Percentiles rank a stretch among this genome's conserved stretches.
These are phyloP conservation scores for Solenodon paradoxus DNA, from an alignment of 2,113 vertebrate genomes.

Conservation along the genomic window DNA sequence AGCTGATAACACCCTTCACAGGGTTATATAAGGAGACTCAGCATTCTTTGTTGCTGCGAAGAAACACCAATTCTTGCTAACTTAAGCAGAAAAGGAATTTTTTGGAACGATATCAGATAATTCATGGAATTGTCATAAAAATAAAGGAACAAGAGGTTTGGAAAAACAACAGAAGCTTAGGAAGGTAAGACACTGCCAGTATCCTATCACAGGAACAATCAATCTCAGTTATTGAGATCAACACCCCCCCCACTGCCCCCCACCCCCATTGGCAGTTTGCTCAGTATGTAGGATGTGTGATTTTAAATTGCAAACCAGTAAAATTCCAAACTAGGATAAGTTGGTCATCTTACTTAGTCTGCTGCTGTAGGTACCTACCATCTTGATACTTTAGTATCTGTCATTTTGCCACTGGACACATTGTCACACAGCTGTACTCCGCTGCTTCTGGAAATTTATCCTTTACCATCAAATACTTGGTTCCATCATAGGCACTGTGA, in stretches of 20 bases:
- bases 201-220: neutral
- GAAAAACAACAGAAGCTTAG: neutral
- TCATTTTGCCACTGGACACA: neutral
- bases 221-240: no score
- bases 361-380: neutral
- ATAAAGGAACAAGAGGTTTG: neutral
- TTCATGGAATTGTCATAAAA: neutral
- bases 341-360: neutral
- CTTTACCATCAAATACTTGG: neutral
- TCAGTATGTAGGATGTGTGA: no score
- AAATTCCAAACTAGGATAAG: neutral
- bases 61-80: neutral
- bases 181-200: neutral
- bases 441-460: neutral
- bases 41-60: neutral
- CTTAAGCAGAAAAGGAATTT: neutral
- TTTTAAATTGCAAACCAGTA: neutral
- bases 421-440: neutral
- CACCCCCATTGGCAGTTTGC: no score
- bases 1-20: neutral
- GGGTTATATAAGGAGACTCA: neutral
- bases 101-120: neutral
- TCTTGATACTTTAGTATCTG: neutral
- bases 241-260: no score
- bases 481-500: neutral